Evolutionary conservation across 2,888 invertebrate genomes (phyloP).

Genomic region (Teleogryllus oceanicus): DNA sequence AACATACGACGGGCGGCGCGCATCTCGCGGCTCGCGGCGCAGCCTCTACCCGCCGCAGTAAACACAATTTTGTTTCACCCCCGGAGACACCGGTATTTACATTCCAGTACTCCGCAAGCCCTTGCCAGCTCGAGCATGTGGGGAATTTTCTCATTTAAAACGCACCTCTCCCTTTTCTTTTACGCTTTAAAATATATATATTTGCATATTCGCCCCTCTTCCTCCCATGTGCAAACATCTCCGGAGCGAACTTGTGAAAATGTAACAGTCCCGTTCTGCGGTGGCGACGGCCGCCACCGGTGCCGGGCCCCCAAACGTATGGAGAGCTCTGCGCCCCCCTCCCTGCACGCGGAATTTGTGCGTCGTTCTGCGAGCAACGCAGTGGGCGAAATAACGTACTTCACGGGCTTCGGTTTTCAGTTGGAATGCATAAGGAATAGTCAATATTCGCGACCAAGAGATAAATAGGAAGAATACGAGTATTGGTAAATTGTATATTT

Average conservation of each 20-base stretch:
- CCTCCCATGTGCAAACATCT: neutral
- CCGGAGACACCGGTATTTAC: neutral
- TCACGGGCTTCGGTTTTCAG: too few relatives aligned
- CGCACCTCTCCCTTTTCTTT: constrained; percentile 18
- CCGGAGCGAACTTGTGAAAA: neutral
- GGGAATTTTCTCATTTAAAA: constrained; percentile 11
- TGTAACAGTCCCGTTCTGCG: constrained; percentile 11
- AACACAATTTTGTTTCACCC: constrained; percentile 18
- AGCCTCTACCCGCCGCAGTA: neutral
- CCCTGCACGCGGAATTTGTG: too few relatives aligned
- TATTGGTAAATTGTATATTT: too few relatives aligned
- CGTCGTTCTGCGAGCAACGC: too few relatives aligned
- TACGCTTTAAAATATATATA: constrained; percentile 18
- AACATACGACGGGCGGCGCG: too few relatives aligned
- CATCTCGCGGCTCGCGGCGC: neutral
- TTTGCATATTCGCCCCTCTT: neutral
- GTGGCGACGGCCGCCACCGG: neutral
- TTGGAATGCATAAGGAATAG: too few relatives aligned
- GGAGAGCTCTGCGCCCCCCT: neutral
- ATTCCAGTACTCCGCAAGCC: neutral
- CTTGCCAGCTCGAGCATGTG: neutral
- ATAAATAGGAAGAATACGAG: too few relatives aligned
- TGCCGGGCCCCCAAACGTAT: neutral
- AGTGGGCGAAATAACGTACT: too few relatives aligned
- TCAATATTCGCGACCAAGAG: too few relatives aligned